Percentiles rank a stretch among this genome's conserved stretches.
These are phyloP conservation scores for Platycercus adscitus DNA, from an alignment of 2,113 vertebrate genomes.

Conservation along the genomic window DNA sequence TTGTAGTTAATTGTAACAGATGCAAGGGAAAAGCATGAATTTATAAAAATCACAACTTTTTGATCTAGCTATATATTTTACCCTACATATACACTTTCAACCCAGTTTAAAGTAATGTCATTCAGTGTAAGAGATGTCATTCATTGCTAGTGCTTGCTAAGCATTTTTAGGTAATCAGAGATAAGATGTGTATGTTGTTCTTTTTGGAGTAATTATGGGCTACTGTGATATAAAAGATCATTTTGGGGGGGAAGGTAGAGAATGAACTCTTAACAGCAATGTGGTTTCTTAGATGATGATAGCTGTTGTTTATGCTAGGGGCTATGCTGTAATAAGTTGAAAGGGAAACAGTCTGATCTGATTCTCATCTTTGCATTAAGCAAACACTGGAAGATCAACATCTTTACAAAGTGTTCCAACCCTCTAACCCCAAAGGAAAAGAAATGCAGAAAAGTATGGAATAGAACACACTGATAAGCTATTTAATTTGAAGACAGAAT, in stretches of 20 bases:
- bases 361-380: background rate
- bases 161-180: background rate
- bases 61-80: background rate
- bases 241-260: rapidly evolving
- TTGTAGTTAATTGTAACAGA: background rate
- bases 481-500: background rate
- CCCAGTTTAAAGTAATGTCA: background rate
- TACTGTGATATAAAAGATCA: background rate
- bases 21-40: background rate
- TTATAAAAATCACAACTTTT: background rate
- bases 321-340: background rate
- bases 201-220: background rate
- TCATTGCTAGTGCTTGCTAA: background rate
- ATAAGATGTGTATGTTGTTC: background rate
- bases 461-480: background rate
- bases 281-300: background rate
- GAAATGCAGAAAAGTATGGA: background rate
- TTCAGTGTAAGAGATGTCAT: background rate
- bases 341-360: background rate
- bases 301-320: background rate
- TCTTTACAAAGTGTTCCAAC: background rate
- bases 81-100: background rate
- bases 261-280: background rate
- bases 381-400: background rate
- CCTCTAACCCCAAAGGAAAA: background rate